Evolutionary conservation across 2,888 invertebrate species (phyloP).

Genomic region (Noctua janthe): DNA sequence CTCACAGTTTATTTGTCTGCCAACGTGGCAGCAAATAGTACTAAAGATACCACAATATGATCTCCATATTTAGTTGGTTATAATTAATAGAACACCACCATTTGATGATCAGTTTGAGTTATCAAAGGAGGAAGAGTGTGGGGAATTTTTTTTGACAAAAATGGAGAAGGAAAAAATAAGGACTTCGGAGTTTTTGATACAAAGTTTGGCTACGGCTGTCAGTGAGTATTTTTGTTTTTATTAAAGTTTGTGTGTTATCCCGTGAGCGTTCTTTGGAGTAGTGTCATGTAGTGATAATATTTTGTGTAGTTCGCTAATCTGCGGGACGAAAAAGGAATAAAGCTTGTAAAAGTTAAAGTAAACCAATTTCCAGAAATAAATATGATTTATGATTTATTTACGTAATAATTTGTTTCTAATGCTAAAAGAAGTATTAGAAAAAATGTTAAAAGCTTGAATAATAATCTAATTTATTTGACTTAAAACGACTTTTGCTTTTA

Average conservation of each 20-base stretch:
- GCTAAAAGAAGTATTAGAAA: background rate
- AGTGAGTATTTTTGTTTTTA: constrained; percentile 73
- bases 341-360: background rate
- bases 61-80: constrained; percentile 55
- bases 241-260: background rate
- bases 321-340: background rate
- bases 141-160: constrained; percentile 27
- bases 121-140: background rate
- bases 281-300: background rate
- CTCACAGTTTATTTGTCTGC: constrained; percentile 50
- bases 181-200: constrained; percentile 75
- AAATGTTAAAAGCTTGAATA: background rate
- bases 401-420: background rate
- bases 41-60: constrained; percentile 35
- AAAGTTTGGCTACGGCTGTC: constrained; percentile 73
- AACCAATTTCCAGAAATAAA: no score
- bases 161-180: constrained; percentile 74
- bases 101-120: constrained; percentile 21
- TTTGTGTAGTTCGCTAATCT: background rate
- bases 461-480: background rate
- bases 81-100: constrained; percentile 37
- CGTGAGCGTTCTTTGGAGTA: no score
- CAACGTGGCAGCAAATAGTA: constrained; percentile 64
- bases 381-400: background rate
- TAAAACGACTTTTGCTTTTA: background rate